A percentile compares a stretch with the other conserved stretches of the same genome.
Conservation (phyloP, 2,888 invertebrate genomes). For the Orthosia gothica region DNA sequence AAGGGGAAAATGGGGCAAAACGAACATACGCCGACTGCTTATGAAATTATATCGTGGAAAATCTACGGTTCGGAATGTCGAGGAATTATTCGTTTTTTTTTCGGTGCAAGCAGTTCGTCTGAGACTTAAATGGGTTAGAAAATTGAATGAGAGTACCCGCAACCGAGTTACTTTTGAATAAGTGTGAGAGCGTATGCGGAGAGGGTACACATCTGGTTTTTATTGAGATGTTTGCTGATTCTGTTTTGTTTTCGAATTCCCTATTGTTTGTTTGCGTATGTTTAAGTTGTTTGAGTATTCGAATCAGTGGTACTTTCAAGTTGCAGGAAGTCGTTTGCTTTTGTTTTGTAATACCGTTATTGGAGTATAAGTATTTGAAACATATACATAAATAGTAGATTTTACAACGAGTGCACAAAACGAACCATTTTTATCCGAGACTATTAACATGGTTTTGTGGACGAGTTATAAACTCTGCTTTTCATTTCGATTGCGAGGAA, state of each 20-base stretch:
- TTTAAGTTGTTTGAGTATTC: slow-evolving; percentile 35
- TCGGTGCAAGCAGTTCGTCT: slow-evolving; percentile 85
- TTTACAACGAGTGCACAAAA: too few species aligned
- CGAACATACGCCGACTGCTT: slow-evolving; percentile 88
- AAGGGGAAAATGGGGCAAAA: slow-evolving; percentile 87
- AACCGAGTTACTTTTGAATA: slow-evolving; percentile 85
- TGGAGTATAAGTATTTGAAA: neutral
- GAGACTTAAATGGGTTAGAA: slow-evolving; percentile 91
- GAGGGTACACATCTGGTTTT: slow-evolving; percentile 82
- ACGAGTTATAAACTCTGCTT: too few species aligned
- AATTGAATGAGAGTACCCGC: slow-evolving; percentile 88
- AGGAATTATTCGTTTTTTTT: slow-evolving; percentile 81
- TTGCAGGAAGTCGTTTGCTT: neutral
- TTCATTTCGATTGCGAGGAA: too few species aligned
- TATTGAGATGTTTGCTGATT: slow-evolving; percentile 76
- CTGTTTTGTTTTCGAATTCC: slow-evolving; percentile 71
- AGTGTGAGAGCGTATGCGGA: slow-evolving; percentile 84
- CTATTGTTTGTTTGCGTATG: slow-evolving; percentile 65
- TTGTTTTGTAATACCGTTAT: neutral
- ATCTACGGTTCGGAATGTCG: slow-evolving; percentile 83
- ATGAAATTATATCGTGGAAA: slow-evolving; percentile 90
- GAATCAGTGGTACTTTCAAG: neutral
- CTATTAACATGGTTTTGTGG: too few species aligned
- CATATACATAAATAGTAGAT: too few species aligned
- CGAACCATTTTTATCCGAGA: too few species aligned